Base-by-base conservation (phyloP, 2,113 vertebrate species). In the Pipa parva region DNA sequence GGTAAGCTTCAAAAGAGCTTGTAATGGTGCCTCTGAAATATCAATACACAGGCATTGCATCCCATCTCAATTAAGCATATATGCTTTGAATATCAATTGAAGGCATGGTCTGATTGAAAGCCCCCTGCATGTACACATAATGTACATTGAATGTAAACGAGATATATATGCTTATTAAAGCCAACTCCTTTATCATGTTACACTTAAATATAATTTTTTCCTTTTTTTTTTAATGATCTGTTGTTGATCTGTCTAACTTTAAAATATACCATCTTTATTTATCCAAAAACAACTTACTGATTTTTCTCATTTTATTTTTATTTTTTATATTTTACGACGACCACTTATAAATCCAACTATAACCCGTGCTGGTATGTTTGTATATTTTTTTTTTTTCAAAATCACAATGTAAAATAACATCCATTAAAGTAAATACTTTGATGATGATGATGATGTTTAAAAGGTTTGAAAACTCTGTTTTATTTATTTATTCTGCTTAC, bases 11-110 rank as follows among this genome's bases (percentile, higher is more conserved):
- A 57, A 72, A 49, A 45, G 48, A 2, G 17, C 56, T 5, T 1
- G 3, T 11, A 61, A 42, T 60, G 18, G 11, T 28, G 58, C 63
- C 58, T 61, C 48, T n/a, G 21, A 61, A 61, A 52, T 70, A 70
- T 70, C 66, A 70, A 42, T 61, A 39, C 65, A 24, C 18, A 29
- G 57, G 60, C 65, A 52, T 59, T 59, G 59, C 46, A 22, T 59
- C 46, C 57, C 36, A 21, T 54, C 58, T 70, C 61, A 70, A 70
- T 70, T 70, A 70, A 61, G 36, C 33, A 61, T 70, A 70, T 54
- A 70, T 61, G 58, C 58, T 52, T 61, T 70, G 33, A 61, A 54
- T 27, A 17, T 50, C 42, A 31, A 61, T 73, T 73, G 10, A 0
- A n/a, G 45, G 29, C 2, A 20, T 51, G 5, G 56, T 7, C 18